Evolutionary conservation across 2,113 vertebrate species (phyloP).

Genomic region (Lagopus leucura): DNA sequence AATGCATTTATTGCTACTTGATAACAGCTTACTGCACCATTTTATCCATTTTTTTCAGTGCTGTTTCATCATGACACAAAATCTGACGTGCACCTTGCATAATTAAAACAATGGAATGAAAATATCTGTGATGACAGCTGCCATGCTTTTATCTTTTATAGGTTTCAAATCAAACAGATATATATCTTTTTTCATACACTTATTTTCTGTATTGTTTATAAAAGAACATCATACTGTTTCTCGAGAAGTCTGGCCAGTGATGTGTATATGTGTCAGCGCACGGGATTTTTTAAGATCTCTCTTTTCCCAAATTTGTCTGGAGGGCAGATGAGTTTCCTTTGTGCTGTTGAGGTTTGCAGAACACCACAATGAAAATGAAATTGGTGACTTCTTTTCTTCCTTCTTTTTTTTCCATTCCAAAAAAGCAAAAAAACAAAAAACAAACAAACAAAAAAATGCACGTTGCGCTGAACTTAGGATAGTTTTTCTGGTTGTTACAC

Average conservation of each 20-base stretch:
- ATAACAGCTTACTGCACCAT: neutral
- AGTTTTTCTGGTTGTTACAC: conserved; percentile 26
- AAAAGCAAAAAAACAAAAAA: neutral
- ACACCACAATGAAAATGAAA: conserved; percentile 13
- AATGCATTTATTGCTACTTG: neutral
- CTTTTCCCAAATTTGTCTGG: neutral
- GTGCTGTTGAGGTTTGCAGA: conserved; percentile 53
- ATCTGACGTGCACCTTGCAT: neutral
- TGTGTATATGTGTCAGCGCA: neutral
- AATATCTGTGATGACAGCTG: neutral
- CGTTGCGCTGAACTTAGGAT: conserved; percentile 44
- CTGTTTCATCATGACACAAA: neutral
- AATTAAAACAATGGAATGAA: neutral
- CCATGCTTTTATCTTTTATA: neutral
- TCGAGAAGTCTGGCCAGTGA: neutral
- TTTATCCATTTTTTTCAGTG: neutral
- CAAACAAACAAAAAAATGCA: no score
- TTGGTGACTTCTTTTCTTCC: conserved; percentile 10
- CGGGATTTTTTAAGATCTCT: neutral
- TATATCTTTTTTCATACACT: neutral
- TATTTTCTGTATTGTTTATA: neutral
- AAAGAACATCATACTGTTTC: neutral
- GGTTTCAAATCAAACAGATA: neutral
- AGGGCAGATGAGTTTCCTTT: conserved; percentile 36
- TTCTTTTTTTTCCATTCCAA: neutral